These are phyloP conservation scores for Aleiodes leptofemur DNA, from an alignment of 2,888 invertebrate species.

Conservation along the genomic window DNA sequence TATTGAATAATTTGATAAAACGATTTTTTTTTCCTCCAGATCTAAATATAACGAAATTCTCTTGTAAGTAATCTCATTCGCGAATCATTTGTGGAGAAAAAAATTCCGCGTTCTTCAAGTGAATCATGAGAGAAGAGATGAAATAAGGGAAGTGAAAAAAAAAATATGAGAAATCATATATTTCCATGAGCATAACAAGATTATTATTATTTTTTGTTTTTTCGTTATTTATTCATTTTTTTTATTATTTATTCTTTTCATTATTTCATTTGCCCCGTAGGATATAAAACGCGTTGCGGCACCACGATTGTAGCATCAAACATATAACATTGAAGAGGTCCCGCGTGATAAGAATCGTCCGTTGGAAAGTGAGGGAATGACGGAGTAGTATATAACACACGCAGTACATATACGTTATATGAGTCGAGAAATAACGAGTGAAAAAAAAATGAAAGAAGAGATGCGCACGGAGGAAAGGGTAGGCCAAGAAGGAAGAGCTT, in stretches of 20 bases:
- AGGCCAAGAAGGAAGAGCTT: neutral
- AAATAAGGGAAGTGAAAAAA: neutral
- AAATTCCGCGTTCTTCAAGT: neutral
- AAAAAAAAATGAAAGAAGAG: too few species aligned
- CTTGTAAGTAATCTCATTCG: neutral
- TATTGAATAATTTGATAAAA: neutral
- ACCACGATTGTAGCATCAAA: constrained; percentile 30
- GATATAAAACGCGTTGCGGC: neutral
- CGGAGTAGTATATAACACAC: constrained; percentile 17
- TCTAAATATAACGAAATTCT: neutral
- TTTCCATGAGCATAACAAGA: constrained; percentile 22
- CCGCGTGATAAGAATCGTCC: constrained; percentile 53
- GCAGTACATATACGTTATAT: constrained; percentile 44
- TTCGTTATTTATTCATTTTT: neutral
- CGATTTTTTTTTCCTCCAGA: neutral
- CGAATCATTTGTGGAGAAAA: neutral
- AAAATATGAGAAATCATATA: constrained; percentile 1
- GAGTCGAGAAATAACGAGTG: constrained; percentile 27
- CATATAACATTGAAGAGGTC: constrained; percentile 47
- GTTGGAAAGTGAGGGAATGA: constrained; percentile 44
- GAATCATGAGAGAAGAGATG: neutral
- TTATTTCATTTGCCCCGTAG: constrained; percentile 17
- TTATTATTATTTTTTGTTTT: constrained; percentile 26
- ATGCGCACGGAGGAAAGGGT: neutral
- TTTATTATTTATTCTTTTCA: neutral